Base-by-base conservation (phyloP, 2,113 vertebrate genomes). In the Camarhynchus parvulus region DNA sequence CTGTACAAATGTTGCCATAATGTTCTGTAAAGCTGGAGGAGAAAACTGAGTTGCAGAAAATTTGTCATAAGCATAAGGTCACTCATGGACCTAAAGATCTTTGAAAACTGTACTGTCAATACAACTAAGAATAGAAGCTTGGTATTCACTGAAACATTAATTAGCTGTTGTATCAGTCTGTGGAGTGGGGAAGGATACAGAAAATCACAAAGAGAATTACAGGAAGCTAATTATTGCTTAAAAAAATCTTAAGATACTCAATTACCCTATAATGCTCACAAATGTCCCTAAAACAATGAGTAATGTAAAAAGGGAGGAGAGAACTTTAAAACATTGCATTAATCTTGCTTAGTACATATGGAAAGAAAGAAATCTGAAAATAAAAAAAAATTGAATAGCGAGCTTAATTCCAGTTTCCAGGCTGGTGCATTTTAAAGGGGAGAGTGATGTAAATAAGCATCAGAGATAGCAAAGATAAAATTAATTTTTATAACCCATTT, bases 61-160 rank as follows among this genome's bases (percentile, higher is more conserved):
- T 61, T 47, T 80, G 30, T 92, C 76, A 85, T 67, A 64, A 93
- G 21, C 73, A 47, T 63, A 70, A 92, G 67, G 82, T 90, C 41
- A 39, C 35, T 63, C 24, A 9, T 27, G 33, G 59, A 77, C 55
- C 41, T 74, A 59, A 47, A 63, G 76, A 91, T 56, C 72, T 90
- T 47, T 80, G 76, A 73, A 77, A 91, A 73, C 24, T 49, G 39
- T 91, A 49, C 64, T 88, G 56, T 75, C 87, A 61, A 37, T 91
- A 87, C 18, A 62, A n/a, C 66, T 87, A 56, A 76, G 83, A 95
- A 89, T 87, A 89, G 94, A 94, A 92, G 41, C 53, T 81, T 95
- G 87, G 28, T 92, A 95, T 88, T 96, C 68, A 80, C 24, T 17
- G 56, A 82, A 88, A 78, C 41, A 13, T 72, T 90, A 94, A 95